Evolutionary conservation across 2,797 vertebrate species (phyloP), one percentile per base, ranked within the genome.

Genomic region (Lagothrix lagotricha): DNA sequence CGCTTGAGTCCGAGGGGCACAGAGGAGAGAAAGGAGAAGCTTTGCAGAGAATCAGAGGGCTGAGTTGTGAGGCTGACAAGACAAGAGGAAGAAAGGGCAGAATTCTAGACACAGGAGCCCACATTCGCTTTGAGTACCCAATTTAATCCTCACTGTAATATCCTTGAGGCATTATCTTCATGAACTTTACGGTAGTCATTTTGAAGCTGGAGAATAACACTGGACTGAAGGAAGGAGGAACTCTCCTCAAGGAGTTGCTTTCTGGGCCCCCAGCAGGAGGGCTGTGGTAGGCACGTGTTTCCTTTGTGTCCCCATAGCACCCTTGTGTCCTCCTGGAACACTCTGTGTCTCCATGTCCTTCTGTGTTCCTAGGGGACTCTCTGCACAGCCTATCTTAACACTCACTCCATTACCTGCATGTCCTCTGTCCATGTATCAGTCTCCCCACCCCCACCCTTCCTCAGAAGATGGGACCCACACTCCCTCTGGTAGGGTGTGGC

Each of bases 221-320:
- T n/a, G 46, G 33, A 81, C 19, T 11, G 39, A 52, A 92, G 30
- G 41, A 79, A 90, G 30, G 61, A 7, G 61, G 30, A 33, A 64
- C 30, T 64, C 61, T n/a, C 15, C 4, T 73, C 26, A 15, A 70
- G 48, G 67, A 76, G n/a, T 46, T 39, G 7, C 26, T 64, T 92
- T 75, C 44, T 33, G 20, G 58, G 26, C 28, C 33, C 46, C 33
- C 46, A 54, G 39, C 50, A 88, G 39, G 46, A 93, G 12, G 82
- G 36, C 3, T 22, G 0, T 0, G 2, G 26, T n/a, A 48, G 57
- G 48, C 33, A 10, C 57, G n/a, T 13, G 4, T 39, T 33, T 39
- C 44, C 7, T 61, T 46, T 67, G 7, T 3, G 7, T 81, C 50
- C 33, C 30, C 22, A 20, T 0, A 13, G 85, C 67, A 48, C 0